phyloP scores from a whole-genome alignment of 2,797 vertebrate genomes.

The Melanogrammus aeglefinus region DNA sequence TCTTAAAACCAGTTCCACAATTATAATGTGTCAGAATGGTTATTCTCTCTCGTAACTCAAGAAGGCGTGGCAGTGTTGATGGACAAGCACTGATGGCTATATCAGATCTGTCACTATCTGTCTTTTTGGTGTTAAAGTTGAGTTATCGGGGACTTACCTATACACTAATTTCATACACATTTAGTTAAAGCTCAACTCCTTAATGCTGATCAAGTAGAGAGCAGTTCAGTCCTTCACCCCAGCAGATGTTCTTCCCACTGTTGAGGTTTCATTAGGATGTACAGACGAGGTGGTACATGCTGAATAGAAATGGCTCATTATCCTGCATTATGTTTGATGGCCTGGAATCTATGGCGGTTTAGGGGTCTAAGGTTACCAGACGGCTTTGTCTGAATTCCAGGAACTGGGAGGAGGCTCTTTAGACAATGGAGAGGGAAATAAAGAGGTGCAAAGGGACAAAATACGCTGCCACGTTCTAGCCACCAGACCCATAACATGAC shows the following conservation, averaged over 20 bases:
- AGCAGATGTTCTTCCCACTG: not conserved
- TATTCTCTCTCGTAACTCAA: not conserved
- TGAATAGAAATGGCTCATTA: conserved; percentile 66
- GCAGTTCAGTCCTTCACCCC: not conserved
- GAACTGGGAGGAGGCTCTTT: conserved; percentile 44
- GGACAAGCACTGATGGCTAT: not conserved
- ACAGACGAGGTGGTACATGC: conserved; percentile 33
- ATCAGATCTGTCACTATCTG: not conserved
- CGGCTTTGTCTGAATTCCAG: conserved; percentile 66
- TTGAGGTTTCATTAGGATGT: conserved; percentile 20
- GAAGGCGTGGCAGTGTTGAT: not conserved
- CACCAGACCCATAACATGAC: not conserved
- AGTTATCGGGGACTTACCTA: not conserved
- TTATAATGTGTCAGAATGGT: not conserved
- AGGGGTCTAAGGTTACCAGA: conserved; percentile 69
- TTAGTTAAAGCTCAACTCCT: not conserved
- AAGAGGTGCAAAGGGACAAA: conserved; percentile 25
- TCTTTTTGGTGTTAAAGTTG: not conserved
- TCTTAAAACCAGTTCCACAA: not conserved
- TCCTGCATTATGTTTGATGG: conserved; percentile 46
- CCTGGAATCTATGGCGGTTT: conserved; percentile 54
- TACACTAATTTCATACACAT: not conserved
- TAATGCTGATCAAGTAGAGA: not conserved
- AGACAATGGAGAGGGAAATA: conserved; percentile 2
- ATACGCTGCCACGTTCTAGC: not conserved